phyloP scores from a whole-genome alignment of 2,113 vertebrate genomes.

The Gymnocephalus cernua region DNA sequence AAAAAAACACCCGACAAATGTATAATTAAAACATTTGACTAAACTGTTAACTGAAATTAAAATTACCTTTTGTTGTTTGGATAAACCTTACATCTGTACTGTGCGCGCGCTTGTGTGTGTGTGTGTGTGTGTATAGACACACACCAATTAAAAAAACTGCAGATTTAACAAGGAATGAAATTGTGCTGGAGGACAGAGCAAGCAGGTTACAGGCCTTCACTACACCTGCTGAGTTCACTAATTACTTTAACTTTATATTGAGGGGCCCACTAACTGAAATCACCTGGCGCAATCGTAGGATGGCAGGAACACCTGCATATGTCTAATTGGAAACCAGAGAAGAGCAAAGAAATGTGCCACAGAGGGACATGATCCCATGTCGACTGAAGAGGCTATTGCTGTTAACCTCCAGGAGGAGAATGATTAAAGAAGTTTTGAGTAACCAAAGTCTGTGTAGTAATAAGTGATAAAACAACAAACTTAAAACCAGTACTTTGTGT shows the following conservation, averaged over 20 bases:
- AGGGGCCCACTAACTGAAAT: conserved; percentile 13
- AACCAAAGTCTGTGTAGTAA: no score
- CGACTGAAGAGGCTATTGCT: conserved; percentile 1
- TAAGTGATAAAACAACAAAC: neutral
- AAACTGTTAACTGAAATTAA: neutral
- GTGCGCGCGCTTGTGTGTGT: no score
- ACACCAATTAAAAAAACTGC: no score
- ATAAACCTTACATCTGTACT: neutral
- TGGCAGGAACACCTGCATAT: conserved; percentile 14
- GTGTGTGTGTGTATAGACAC: neutral
- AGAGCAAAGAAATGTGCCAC: conserved; percentile 2
- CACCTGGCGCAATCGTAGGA: neutral
- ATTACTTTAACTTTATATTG: neutral
- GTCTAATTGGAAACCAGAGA: conserved; percentile 41
- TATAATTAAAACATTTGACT: neutral
- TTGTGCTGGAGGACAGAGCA: neutral
- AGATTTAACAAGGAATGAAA: no score
- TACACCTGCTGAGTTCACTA: conserved; percentile 3
- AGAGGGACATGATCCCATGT: neutral
- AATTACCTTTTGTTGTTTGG: neutral
- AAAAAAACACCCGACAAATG: neutral
- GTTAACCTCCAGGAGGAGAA: conserved; percentile 34
- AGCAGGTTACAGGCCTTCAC: neutral
- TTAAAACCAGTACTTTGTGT: neutral
- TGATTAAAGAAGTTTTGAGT: neutral